phyloP scores from a whole-genome alignment of 2,113 vertebrate genomes.

The Sphaerodactylus townsendi region DNA sequence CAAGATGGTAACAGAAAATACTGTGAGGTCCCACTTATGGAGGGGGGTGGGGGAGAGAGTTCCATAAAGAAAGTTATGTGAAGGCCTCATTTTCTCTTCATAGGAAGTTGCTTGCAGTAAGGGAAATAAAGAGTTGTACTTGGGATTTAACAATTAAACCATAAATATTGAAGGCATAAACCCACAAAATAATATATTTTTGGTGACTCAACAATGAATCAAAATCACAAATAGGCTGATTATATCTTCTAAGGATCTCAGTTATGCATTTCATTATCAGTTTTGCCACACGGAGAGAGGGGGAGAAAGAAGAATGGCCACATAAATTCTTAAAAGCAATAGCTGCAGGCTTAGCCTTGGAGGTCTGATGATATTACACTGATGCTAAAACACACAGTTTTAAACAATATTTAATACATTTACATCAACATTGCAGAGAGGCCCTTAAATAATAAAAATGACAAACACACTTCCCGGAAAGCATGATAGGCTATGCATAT shows the following conservation, averaged over 20 bases:
- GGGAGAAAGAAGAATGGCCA: slow-evolving; percentile 40
- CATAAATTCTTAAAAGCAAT: slow-evolving; percentile 70
- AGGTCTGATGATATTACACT: slow-evolving; percentile 62
- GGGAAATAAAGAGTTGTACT: slow-evolving; percentile 19
- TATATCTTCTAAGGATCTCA: slow-evolving; percentile 59
- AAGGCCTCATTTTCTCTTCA: slow-evolving; percentile 70
- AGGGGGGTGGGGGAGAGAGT: background rate
- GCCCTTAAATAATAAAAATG: slow-evolving; percentile 66
- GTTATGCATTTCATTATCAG: slow-evolving; percentile 71
- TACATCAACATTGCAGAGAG: slow-evolving; percentile 51
- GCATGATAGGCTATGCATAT: background rate
- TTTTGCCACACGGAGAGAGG: slow-evolving; percentile 60
- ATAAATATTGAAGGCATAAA: slow-evolving; percentile 59
- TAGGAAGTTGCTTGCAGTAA: slow-evolving; percentile 50
- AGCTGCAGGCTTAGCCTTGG: slow-evolving; percentile 63
- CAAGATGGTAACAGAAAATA: slow-evolving; percentile 70
- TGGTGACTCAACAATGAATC: slow-evolving; percentile 69
- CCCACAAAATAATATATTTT: slow-evolving; percentile 63
- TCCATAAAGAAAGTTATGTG: slow-evolving; percentile 65
- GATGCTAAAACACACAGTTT: slow-evolving; percentile 58
- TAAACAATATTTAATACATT: slow-evolving; percentile 67
- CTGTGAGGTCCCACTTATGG: slow-evolving; percentile 43
- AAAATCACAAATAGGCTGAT: slow-evolving; percentile 72
- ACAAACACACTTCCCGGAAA: slow-evolving; percentile 52
- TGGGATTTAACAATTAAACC: slow-evolving; percentile 59